Evolutionary conservation across 1,140 invertebrate species (phyloP), one percentile per base, ranked within the genome.

Genomic region (Atta texana): DNA sequence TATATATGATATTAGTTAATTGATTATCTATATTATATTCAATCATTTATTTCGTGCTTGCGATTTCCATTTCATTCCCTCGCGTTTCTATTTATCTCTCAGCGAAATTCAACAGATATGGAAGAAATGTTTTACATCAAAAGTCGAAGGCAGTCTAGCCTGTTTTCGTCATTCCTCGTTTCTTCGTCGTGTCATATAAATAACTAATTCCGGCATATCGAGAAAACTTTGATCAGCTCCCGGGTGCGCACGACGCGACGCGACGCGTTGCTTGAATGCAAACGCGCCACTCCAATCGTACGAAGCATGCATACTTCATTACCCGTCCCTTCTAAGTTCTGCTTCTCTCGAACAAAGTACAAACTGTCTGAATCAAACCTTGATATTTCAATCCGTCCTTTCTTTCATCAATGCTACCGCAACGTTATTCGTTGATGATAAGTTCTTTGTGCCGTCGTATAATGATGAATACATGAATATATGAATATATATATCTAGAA

Each of bases 201-300:
- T 93, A 94, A 92, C 89, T 93, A 93, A 94, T 93, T 91, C 92
- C 87, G 90, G 80, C 85, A 88, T 92, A 93, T 93, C 92, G 92
- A 91, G 90, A 91, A 93, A 94, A 93, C 89, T 93, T 94, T 93
- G 93, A 93, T 93, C 92, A 92, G 92, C 91, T 93, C 85, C 85
- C 69, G 84, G 75, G 57, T 68, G 80, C 69, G 64, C 64, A 53
- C 74, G 18, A n/a, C 55, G 75, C 49, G 74, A 80, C 31, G 31
- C 71, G 69, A 80, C 80, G 57, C 78, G 77, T 39, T 69, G 51
- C 24, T 74, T 72, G 80, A 84, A 84, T 84, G 80, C 80, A 84
- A 84, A 84, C 80, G 80, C 80, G 71, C 61, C 34, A 44, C 69
- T 82, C 71, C 82, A 88, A 85, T 82, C 89, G 74, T 75, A 81